Percentiles rank a stretch among this genome's conserved stretches.
phyloP scores from a whole-genome alignment of 2,888 invertebrate genomes.

The Andrena camellia region DNA sequence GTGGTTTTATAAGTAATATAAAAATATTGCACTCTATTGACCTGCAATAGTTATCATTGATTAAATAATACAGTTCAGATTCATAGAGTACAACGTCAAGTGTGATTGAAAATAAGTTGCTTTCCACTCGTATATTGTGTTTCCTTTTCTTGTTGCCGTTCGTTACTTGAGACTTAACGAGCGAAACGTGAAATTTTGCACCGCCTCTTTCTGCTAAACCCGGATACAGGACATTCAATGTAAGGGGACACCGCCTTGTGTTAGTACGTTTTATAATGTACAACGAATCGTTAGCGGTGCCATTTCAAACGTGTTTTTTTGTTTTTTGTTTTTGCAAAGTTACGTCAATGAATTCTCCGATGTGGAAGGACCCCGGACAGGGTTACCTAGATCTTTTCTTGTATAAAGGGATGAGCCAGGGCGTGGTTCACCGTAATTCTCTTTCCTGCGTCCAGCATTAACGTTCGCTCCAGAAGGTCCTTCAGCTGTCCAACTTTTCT shows the following conservation, averaged over 20 bases:
- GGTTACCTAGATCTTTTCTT: conserved; percentile 93
- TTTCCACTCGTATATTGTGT: conserved; percentile 35
- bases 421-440: conserved; percentile 97
- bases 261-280: conserved; percentile 65
- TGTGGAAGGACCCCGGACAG: conserved; percentile 73
- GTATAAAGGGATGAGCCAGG: conserved; percentile 97
- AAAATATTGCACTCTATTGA: conserved; percentile 72
- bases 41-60: conserved; percentile 64
- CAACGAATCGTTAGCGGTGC: conserved; percentile 62
- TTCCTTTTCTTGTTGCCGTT: background rate
- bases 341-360: conserved; percentile 76
- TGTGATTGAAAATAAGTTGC: conserved; percentile 40
- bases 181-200: conserved; percentile 55
- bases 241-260: conserved; percentile 61
- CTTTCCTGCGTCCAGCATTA: conserved; percentile 96
- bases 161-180: conserved; percentile 21
- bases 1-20: conserved; percentile 63
- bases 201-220: conserved; percentile 74
- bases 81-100: conserved; percentile 61
- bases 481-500: conserved; percentile 96
- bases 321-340: conserved; percentile 64
- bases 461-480: conserved; percentile 95
- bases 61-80: conserved; percentile 62
- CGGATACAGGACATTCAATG: conserved; percentile 61
- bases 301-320: conserved; percentile 46